These are phyloP conservation scores for Eupithecia dodoneata DNA, from an alignment of 2,888 invertebrate species.

Conservation along the genomic window DNA sequence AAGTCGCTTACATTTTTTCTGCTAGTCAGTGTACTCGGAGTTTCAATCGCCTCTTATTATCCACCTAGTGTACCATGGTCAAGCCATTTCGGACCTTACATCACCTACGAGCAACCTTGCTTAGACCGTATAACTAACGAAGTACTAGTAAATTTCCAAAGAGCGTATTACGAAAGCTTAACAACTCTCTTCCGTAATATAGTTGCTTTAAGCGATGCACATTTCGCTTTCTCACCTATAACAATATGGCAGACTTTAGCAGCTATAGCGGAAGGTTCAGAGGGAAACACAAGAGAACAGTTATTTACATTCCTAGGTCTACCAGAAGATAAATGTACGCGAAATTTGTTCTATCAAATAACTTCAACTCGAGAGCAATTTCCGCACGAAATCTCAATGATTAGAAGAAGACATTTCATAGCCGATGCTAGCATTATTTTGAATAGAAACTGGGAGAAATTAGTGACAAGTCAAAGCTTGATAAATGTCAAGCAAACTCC, in stretches of 20 bases:
- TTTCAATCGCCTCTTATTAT: slow-evolving; percentile 1
- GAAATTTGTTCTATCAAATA: slow-evolving; percentile 44
- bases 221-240: slow-evolving; percentile 51
- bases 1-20: slow-evolving; percentile 17
- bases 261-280: slow-evolving; percentile 49
- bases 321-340: slow-evolving; percentile 23
- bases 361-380: slow-evolving; percentile 28
- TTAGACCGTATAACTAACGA: slow-evolving; percentile 16
- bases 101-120: slow-evolving; percentile 21
- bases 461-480: slow-evolving; percentile 31
- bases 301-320: slow-evolving; percentile 41
- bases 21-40: background rate
- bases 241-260: slow-evolving; percentile 53
- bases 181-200: slow-evolving; percentile 13
- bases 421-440: slow-evolving; percentile 43
- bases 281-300: slow-evolving; percentile 37
- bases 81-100: background rate
- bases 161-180: slow-evolving; percentile 10
- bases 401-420: slow-evolving; percentile 42
- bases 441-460: slow-evolving; percentile 44
- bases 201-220: slow-evolving; percentile 30
- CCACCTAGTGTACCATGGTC: background rate
- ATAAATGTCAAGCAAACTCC: slow-evolving; percentile 22
- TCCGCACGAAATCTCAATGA: slow-evolving; percentile 37
- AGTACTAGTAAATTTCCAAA: slow-evolving; percentile 14